phyloP scores from a whole-genome alignment of 1,140 invertebrate species.

The Chelonus insularis region DNA sequence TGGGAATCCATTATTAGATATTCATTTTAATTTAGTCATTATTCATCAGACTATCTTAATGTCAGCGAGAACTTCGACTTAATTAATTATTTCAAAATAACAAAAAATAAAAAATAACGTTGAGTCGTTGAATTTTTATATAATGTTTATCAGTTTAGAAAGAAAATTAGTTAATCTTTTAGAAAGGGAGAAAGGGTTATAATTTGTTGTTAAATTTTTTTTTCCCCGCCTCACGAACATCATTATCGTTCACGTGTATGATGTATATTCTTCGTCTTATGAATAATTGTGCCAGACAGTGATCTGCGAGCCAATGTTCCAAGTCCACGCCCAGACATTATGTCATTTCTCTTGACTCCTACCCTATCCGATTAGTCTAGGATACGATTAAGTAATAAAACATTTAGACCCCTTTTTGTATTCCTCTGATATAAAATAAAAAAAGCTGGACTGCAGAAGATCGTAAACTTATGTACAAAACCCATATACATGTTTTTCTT shows the following conservation, averaged over 20 bases:
- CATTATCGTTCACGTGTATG: slow-evolving; percentile 13
- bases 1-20: too few species aligned
- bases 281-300: slow-evolving; percentile 31
- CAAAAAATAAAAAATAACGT: not conserved
- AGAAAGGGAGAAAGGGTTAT: too few species aligned
- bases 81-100: too few species aligned
- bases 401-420: slow-evolving; percentile 47
- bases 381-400: slow-evolving; percentile 60
- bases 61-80: too few species aligned
- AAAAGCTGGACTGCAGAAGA: slow-evolving; percentile 28
- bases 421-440: slow-evolving; percentile 46
- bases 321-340: slow-evolving; percentile 33
- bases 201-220: not conserved
- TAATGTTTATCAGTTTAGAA: too few species aligned
- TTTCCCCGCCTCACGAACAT: not conserved
- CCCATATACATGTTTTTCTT: too few species aligned
- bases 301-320: slow-evolving; percentile 36
- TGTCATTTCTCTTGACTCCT: slow-evolving; percentile 27
- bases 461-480: too few species aligned
- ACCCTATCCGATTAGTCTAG: slow-evolving; percentile 31
- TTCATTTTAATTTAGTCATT: too few species aligned
- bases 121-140: too few species aligned
- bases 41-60: too few species aligned
- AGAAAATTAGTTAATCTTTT: too few species aligned
- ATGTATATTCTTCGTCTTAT: slow-evolving; percentile 22